These are phyloP conservation scores for Labia minor DNA, from an alignment of 2,888 invertebrate genomes.

Conservation along the genomic window DNA sequence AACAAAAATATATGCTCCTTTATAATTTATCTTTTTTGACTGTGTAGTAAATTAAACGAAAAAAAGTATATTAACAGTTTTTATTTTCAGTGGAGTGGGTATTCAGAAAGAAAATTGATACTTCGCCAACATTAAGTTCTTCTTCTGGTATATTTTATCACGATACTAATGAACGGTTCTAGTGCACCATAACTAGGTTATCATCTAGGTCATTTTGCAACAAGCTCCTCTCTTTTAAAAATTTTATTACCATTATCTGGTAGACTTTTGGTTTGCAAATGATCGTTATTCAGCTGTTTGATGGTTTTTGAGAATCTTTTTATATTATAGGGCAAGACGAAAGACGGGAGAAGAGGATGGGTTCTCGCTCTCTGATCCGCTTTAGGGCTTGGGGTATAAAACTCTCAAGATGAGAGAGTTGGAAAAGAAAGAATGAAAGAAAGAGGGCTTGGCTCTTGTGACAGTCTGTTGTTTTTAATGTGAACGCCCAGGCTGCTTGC, in stretches of 20 bases:
- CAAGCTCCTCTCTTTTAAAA: background rate
- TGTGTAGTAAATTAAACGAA: too few species aligned
- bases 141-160: too few species aligned
- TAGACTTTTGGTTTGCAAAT: constrained; percentile 7
- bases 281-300: constrained; percentile 2
- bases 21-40: too few species aligned
- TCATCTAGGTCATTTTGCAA: background rate
- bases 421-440: too few species aligned
- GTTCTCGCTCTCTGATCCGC: too few species aligned
- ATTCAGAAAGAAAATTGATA: too few species aligned
- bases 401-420: background rate
- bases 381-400: background rate
- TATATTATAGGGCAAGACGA: background rate
- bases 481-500: background rate
- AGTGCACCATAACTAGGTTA: background rate
- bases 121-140: too few species aligned
- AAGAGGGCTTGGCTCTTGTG: constrained; percentile 5
- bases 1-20: too few species aligned
- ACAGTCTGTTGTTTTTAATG: constrained; percentile 13
- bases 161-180: too few species aligned
- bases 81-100: too few species aligned
- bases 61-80: too few species aligned
- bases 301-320: background rate
- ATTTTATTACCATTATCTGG: background rate
- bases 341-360: background rate